These are phyloP conservation scores for Drosophila nigromelanica DNA, from an alignment of 1,140 invertebrate species.

Conservation along the genomic window DNA sequence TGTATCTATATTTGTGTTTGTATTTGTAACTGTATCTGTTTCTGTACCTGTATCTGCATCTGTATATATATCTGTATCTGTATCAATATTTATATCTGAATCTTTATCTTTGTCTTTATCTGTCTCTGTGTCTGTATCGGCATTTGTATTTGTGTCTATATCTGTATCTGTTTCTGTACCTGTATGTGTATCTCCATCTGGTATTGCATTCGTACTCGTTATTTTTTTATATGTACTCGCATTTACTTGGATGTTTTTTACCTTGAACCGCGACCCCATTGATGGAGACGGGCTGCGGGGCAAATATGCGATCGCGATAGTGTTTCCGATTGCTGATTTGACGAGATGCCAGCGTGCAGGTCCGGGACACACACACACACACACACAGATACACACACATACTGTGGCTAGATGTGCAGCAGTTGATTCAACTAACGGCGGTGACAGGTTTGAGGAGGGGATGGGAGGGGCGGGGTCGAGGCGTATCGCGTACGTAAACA, in stretches of 20 bases:
- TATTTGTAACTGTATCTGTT: slow-evolving; percentile 1
- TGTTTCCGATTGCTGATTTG: slow-evolving; percentile 32
- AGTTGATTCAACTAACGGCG: no score
- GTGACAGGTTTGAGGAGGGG: no score
- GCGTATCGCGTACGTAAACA: slow-evolving; percentile 13
- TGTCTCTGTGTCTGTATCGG: background rate
- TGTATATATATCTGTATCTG: no score
- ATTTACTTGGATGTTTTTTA: slow-evolving; percentile 19
- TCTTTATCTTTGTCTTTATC: background rate
- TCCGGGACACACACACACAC: slow-evolving; percentile 17
- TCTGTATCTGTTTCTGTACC: slow-evolving; percentile 5
- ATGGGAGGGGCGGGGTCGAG: background rate
- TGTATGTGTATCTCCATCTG: slow-evolving; percentile 15
- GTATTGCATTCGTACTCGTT: slow-evolving; percentile 11
- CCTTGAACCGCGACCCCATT: slow-evolving; percentile 57
- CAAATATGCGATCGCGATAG: slow-evolving; percentile 17
- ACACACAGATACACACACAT: slow-evolving; percentile 4
- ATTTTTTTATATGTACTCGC: slow-evolving; percentile 2
- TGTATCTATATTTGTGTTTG: no score
- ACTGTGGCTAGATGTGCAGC: background rate
- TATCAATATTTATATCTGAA: slow-evolving; percentile 13
- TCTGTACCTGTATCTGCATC: background rate
- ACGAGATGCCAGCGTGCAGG: slow-evolving; percentile 33
- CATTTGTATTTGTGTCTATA: slow-evolving; percentile 3
- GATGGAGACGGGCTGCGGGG: background rate